Percentiles rank a stretch among this genome's conserved stretches.
phyloP scores from a whole-genome alignment of 2,113 vertebrate genomes.

The Oophaga pumilio region DNA sequence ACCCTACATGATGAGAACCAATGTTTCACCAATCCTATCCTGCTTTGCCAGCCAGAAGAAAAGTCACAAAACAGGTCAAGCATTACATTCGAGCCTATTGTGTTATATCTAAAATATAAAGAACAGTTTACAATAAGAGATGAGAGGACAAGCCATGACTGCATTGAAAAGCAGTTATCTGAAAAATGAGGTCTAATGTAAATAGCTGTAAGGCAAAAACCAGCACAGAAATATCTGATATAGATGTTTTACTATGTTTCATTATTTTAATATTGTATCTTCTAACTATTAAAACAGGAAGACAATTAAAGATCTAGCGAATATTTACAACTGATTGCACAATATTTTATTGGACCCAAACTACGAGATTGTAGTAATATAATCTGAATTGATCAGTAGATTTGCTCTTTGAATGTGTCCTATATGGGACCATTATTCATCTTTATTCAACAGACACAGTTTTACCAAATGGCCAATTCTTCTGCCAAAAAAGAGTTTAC shows the following conservation, averaged over 20 bases:
- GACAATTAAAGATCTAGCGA: not conserved
- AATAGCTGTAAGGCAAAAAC: not conserved
- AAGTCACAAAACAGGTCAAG: not conserved
- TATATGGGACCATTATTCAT: not conserved
- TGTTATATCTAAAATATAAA: not conserved
- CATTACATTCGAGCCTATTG: not conserved
- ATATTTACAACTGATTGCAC: not conserved
- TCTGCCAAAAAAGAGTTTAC: not conserved
- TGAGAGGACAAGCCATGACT: not conserved
- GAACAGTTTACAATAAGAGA: not conserved
- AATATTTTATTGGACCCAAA: not conserved
- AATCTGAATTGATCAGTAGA: not conserved
- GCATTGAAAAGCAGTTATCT: not conserved
- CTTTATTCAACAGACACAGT: not conserved
- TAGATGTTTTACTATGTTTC: not conserved
- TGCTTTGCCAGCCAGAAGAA: not conserved
- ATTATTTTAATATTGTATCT: not conserved
- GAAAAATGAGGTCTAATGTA: not conserved
- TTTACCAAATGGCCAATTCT: not conserved
- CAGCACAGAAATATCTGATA: no score
- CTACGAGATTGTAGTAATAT: not conserved
- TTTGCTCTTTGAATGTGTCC: not conserved
- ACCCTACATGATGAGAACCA: not conserved
- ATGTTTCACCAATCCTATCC: not conserved
- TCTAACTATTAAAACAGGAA: not conserved